Evolutionary conservation across 2,113 vertebrate genomes (phyloP).

Genomic region (Ceyx cyanopectus): DNA sequence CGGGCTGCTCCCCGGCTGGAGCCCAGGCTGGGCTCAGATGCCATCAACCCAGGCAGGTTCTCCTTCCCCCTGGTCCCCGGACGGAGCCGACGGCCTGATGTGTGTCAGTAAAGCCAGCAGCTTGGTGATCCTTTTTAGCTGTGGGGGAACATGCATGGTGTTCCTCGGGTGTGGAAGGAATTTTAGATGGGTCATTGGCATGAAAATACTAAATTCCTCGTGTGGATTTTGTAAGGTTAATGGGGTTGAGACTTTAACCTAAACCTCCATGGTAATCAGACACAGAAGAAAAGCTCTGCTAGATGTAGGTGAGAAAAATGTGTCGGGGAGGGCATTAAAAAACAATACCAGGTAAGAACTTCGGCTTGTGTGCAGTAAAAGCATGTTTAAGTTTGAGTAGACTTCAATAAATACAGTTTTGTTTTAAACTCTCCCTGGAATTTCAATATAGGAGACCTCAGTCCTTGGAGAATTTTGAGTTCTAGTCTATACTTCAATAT

Average conservation of each 20-base stretch:
- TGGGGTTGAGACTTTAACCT: neutral
- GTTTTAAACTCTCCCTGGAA: neutral
- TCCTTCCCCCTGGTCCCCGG: neutral
- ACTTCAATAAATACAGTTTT: neutral
- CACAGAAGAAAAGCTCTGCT: neutral
- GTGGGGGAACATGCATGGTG: neutral
- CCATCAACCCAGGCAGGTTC: neutral
- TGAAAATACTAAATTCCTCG: slow-evolving; percentile 22
- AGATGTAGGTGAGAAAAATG: neutral
- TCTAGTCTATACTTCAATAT: neutral
- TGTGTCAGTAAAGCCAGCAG: neutral
- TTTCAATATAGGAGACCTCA: neutral
- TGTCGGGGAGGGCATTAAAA: neutral
- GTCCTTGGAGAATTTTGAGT: neutral
- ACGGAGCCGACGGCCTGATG: fast-evolving
- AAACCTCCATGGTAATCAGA: neutral
- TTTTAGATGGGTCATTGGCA: slow-evolving; percentile 26
- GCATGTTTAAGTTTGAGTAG: neutral
- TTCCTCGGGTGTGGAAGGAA: slow-evolving; percentile 4
- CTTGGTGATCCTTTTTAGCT: neutral
- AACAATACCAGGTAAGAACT: neutral
- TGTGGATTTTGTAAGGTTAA: slow-evolving; percentile 29
- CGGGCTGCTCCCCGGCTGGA: neutral
- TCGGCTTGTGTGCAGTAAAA: neutral
- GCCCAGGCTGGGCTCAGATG: slow-evolving; percentile 1